Evolutionary conservation across 2,113 vertebrate species (phyloP).

Genomic region (Ariopsis seemanni): DNA sequence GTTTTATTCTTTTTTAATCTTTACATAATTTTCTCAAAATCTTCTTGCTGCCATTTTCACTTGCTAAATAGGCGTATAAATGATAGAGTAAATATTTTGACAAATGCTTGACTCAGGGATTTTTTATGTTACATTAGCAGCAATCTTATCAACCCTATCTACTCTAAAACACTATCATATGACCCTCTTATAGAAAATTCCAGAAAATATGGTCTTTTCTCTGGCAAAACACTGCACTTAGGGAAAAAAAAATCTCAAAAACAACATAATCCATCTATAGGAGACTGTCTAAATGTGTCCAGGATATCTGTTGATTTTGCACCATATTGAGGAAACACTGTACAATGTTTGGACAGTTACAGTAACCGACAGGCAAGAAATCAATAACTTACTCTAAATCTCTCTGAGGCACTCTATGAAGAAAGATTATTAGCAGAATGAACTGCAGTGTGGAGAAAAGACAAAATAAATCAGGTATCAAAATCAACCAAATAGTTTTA

Average conservation of each 20-base stretch:
- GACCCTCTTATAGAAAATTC: not conserved
- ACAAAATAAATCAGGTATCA: not conserved
- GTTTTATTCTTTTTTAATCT: not conserved
- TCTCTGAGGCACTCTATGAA: conserved; percentile 51
- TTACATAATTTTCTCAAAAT: not conserved
- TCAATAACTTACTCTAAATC: not conserved
- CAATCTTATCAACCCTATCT: not conserved
- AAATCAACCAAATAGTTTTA: not conserved
- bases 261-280: not conserved
- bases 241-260: not conserved
- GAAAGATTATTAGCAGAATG: conserved; percentile 15
- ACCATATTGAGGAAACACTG: conserved; percentile 23
- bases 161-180: too few relatives aligned
- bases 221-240: not conserved
- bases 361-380: not conserved
- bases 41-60: not conserved
- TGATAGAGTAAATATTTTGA: not conserved
- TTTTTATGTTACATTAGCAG: not conserved
- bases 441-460: conserved; percentile 1
- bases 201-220: conserved; percentile 25
- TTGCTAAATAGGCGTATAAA: not conserved
- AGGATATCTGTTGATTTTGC: conserved; percentile 18
- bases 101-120: not conserved
- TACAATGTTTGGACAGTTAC: conserved; percentile 16
- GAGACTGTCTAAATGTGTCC: not conserved